Percentiles rank a stretch among this genome's conserved stretches.
These are phyloP conservation scores for Ptychadena robeensis DNA, from an alignment of 2,797 vertebrate species.

Conservation along the genomic window DNA sequence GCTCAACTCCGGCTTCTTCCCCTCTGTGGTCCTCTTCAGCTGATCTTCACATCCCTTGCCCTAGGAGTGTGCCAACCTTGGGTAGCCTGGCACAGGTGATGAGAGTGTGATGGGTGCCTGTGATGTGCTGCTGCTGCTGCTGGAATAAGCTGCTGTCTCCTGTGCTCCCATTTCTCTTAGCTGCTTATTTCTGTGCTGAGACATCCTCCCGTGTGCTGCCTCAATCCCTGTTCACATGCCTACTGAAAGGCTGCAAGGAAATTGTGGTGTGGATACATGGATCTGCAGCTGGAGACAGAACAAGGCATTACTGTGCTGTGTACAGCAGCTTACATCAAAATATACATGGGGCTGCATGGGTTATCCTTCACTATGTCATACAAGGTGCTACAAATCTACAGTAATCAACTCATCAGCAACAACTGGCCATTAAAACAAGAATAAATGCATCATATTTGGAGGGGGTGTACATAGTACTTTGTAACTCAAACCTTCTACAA, in stretches of 20 bases:
- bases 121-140: slow-evolving; percentile 32
- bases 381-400: too few relatives aligned
- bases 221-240: slow-evolving; percentile 65
- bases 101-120: slow-evolving; percentile 23
- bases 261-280: slow-evolving; percentile 70
- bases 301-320: slow-evolving; percentile 49
- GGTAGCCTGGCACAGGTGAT: slow-evolving; percentile 30
- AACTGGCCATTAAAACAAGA: too few relatives aligned
- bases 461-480: too few relatives aligned
- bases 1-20: slow-evolving; percentile 1
- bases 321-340: too few relatives aligned
- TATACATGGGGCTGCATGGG: too few relatives aligned
- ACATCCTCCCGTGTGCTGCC: slow-evolving; percentile 67
- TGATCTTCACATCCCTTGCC: slow-evolving; percentile 20
- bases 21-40: neutral
- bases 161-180: slow-evolving; percentile 58
- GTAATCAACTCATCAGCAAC: too few relatives aligned
- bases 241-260: slow-evolving; percentile 69
- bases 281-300: slow-evolving; percentile 47
- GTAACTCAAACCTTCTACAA: too few relatives aligned
- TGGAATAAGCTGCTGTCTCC: slow-evolving; percentile 47
- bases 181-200: slow-evolving; percentile 64
- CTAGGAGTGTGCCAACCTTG: slow-evolving; percentile 13
- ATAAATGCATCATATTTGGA: too few relatives aligned
- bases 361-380: too few relatives aligned